phyloP scores from a whole-genome alignment of 1,140 invertebrate species.

The Sinonovacula constricta region DNA sequence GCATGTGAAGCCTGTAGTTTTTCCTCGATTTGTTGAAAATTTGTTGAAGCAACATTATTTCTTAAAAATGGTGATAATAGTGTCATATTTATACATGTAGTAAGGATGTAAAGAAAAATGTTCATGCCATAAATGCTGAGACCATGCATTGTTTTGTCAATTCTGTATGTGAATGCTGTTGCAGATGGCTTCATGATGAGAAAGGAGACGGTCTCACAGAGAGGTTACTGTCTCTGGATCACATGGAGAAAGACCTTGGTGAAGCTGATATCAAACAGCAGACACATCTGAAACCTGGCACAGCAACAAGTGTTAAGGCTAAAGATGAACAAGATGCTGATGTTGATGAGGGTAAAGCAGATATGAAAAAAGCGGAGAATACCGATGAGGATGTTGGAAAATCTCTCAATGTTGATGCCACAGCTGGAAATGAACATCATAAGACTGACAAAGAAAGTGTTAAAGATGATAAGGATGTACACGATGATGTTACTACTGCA shows the following conservation, averaged over 20 bases:
- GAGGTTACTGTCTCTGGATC: constrained; percentile 55
- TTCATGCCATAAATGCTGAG: too few relatives aligned
- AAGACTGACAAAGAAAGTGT: background rate
- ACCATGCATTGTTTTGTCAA: too few relatives aligned
- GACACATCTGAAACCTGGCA: too few relatives aligned
- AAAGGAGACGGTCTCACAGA: constrained; percentile 63
- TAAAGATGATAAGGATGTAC: background rate
- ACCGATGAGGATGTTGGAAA: background rate
- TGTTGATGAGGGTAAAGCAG: background rate
- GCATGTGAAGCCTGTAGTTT: too few relatives aligned
- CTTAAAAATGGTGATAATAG: too few relatives aligned
- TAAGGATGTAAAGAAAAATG: too few relatives aligned
- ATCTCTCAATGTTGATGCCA: background rate
- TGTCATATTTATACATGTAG: too few relatives aligned
- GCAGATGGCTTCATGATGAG: constrained; percentile 69
- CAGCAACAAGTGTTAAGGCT: constrained; percentile 10
- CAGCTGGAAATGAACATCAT: background rate
- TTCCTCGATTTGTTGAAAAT: too few relatives aligned
- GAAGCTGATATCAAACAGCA: background rate
- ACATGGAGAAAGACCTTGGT: constrained; percentile 17
- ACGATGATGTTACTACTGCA: background rate
- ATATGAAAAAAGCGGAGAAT: constrained; percentile 8
- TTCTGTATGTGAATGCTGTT: too few relatives aligned
- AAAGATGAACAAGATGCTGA: background rate
- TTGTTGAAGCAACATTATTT: too few relatives aligned